Evolutionary conservation across 37 sponge, comb jelly and placozoan genomes (phyloP).

Genomic region (Ianthella basta): DNA sequence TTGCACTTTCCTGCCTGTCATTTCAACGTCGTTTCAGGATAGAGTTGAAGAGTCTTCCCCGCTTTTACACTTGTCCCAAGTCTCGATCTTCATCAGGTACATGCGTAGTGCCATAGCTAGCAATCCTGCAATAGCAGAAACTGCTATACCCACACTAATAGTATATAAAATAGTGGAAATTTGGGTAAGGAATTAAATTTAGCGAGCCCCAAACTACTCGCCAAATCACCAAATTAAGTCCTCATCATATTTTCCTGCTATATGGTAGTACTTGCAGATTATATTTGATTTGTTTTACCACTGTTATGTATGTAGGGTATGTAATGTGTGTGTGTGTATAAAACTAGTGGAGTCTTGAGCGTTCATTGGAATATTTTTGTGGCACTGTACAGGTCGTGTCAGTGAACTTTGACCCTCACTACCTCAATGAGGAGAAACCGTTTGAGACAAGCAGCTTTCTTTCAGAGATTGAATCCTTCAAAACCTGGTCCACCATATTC

Average conservation of each 20-base stretch:
- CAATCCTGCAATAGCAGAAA: no score
- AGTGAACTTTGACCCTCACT: not conserved
- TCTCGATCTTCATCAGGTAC: constrained; percentile 2
- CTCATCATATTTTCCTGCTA: constrained; percentile 2
- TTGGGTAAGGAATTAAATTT: not conserved
- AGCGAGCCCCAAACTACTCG: not conserved
- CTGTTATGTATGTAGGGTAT: no score
- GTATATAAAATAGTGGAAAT: not conserved
- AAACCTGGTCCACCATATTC: not conserved
- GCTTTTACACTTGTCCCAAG: not conserved
- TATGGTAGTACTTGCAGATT: no score
- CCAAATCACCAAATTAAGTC: not conserved
- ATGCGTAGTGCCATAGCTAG: not conserved
- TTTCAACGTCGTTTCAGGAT: not conserved
- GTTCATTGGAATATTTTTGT: not conserved
- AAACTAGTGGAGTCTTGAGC: not conserved
- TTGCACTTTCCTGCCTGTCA: constrained; percentile 4
- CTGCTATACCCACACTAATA: no score
- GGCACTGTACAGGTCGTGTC: not conserved
- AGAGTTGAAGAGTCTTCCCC: not conserved
- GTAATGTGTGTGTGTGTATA: not conserved
- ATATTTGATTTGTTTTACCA: no score
- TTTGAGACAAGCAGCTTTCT: not conserved
- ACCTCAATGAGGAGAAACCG: not conserved
- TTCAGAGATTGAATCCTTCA: not conserved